phyloP scores from a whole-genome alignment of 92 coral and sea anemone genomes.

The Palythoa grandis region DNA sequence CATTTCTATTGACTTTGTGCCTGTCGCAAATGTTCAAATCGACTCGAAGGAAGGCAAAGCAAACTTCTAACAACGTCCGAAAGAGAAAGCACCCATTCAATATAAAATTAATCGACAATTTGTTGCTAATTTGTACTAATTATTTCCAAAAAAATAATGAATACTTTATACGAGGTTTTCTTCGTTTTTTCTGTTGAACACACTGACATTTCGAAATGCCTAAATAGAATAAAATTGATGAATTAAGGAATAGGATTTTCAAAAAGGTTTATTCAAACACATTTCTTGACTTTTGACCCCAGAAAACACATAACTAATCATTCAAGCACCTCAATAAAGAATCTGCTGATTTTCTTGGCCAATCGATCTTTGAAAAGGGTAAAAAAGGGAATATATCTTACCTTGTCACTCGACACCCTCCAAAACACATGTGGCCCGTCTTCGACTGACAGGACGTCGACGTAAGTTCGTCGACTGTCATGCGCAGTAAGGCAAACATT shows the following conservation, averaged over 20 bases:
- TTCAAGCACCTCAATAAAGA: too few relatives aligned
- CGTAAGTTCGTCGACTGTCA: too few relatives aligned
- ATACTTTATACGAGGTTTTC: constrained; percentile 9
- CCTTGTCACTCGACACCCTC: too few relatives aligned
- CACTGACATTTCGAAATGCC: background rate
- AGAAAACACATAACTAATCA: constrained; percentile 2
- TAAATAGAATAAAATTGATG: background rate
- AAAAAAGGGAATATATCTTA: too few relatives aligned
- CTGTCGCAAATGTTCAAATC: constrained; percentile 11
- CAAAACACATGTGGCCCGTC: too few relatives aligned
- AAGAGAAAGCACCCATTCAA: background rate
- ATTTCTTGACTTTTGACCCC: constrained; percentile 3
- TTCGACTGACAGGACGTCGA: too few relatives aligned
- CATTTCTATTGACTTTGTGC: constrained; percentile 9
- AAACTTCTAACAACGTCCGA: constrained; percentile 2
- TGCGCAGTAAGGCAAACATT: too few relatives aligned
- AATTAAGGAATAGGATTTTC: constrained; percentile 9
- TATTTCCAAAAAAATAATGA: background rate
- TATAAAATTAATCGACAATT: constrained; percentile 6
- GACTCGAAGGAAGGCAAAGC: constrained; percentile 3
- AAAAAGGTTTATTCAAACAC: background rate
- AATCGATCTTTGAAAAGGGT: too few relatives aligned
- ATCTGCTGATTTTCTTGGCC: too few relatives aligned
- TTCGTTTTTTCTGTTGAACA: constrained; percentile 5
- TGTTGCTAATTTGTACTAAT: background rate